Evolutionary conservation across 2,797 vertebrate species (phyloP).

Genomic region (Rhabdomys pumilio): DNA sequence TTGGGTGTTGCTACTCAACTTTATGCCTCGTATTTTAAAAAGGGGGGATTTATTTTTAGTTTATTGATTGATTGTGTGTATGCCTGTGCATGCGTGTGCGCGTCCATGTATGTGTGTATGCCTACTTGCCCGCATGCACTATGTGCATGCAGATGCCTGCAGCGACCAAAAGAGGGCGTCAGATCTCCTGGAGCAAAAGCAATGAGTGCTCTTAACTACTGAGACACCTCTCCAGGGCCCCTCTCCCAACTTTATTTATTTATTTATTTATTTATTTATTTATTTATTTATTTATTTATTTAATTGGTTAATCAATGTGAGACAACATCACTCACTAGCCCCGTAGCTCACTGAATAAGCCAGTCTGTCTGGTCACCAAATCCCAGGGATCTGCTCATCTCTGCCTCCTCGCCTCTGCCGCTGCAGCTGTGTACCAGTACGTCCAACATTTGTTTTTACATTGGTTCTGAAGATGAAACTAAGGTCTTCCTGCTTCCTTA

Average conservation of each 20-base stretch:
- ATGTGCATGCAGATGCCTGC: neutral
- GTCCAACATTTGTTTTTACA: neutral
- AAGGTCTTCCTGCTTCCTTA: neutral
- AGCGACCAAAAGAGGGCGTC: neutral
- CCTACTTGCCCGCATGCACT: neutral
- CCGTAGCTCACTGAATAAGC: neutral
- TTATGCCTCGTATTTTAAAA: neutral
- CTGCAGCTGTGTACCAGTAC: accelerated
- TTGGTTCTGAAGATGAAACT: neutral
- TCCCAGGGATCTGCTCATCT: neutral
- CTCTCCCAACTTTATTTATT: neutral
- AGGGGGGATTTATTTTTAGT: neutral
- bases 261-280: neutral
- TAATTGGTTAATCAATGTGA: neutral
- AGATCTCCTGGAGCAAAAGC: neutral
- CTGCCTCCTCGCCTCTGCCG: neutral
- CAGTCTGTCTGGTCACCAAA: neutral
- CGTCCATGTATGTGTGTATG: neutral
- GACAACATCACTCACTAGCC: neutral
- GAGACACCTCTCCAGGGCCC: neutral
- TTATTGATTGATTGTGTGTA: no score
- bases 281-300: neutral
- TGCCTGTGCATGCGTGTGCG: no score
- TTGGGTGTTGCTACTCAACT: neutral
- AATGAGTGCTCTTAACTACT: neutral